Evolutionary conservation across 2,797 vertebrate genomes (phyloP).

Genomic region (Microctenopoma steveboyesi): DNA sequence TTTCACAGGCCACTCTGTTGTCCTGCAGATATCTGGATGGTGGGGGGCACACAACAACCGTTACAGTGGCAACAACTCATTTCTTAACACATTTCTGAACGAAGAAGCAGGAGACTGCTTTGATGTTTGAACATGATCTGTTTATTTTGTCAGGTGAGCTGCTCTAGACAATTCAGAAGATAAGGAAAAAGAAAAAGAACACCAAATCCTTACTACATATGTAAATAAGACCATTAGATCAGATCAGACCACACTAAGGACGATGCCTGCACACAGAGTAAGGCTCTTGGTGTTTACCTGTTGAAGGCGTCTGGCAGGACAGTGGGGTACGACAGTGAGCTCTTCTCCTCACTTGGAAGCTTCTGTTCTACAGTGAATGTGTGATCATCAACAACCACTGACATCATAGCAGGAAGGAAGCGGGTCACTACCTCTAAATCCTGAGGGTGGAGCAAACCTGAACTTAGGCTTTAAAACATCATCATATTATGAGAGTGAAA

Average conservation of each 20-base stretch:
- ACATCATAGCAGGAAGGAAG: constrained; percentile 95
- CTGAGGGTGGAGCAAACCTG: constrained; percentile 66
- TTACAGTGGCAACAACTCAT: not conserved
- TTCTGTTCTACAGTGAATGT: constrained; percentile 95
- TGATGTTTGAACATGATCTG: too few relatives aligned
- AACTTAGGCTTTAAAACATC: not conserved
- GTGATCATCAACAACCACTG: constrained; percentile 95
- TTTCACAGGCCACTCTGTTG: constrained; percentile 95
- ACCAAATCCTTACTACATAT: too few relatives aligned
- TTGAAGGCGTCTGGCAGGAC: constrained; percentile 90
- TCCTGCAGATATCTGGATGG: constrained; percentile 90
- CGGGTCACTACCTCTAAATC: constrained; percentile 93
- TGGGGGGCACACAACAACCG: not conserved
- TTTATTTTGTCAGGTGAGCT: too few relatives aligned
- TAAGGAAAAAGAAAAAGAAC: too few relatives aligned
- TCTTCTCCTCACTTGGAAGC: constrained; percentile 93
- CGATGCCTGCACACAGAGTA: too few relatives aligned
- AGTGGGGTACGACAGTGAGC: constrained; percentile 85
- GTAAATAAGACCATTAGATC: too few relatives aligned
- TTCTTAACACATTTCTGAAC: too few relatives aligned
- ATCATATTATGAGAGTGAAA: too few relatives aligned
- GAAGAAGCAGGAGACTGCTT: too few relatives aligned
- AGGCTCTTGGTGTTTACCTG: constrained; percentile 78
- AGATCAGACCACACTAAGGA: too few relatives aligned
- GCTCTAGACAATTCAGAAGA: too few relatives aligned